Percentiles rank a stretch among this genome's conserved stretches.
Conservation (phyloP, 1,140 invertebrate species). For the Meloidogyne chitwoodi region DNA sequence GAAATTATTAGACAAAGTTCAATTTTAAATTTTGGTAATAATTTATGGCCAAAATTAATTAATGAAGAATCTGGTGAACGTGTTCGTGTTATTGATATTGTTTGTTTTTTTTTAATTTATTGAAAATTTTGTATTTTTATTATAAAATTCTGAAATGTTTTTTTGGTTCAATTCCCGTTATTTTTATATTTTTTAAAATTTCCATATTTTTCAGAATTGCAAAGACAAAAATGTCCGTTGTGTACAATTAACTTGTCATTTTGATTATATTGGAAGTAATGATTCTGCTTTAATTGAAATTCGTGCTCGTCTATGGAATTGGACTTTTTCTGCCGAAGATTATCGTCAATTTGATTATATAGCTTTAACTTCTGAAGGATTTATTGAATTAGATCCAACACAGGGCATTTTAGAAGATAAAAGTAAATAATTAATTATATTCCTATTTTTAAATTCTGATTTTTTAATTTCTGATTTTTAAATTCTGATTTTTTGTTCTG, state of each 20-base stretch:
- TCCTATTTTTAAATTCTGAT: not conserved
- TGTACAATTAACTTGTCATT: slow-evolving; percentile 36
- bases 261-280: slow-evolving; percentile 44
- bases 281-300: slow-evolving; percentile 45
- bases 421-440: not conserved
- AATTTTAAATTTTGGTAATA: slow-evolving; percentile 38
- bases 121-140: not conserved
- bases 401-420: slow-evolving; percentile 48
- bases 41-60: slow-evolving; percentile 37
- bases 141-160: too few relatives aligned
- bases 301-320: slow-evolving; percentile 40
- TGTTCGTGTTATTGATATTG: slow-evolving; percentile 40
- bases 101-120: slow-evolving; percentile 15
- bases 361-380: slow-evolving; percentile 43
- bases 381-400: slow-evolving; percentile 45
- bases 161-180: not conserved
- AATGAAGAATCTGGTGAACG: slow-evolving; percentile 33
- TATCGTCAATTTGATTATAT: slow-evolving; percentile 44
- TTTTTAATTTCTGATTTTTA: not conserved
- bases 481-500: too few relatives aligned
- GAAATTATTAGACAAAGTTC: not conserved
- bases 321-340: slow-evolving; percentile 45
- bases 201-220: slow-evolving; percentile 28
- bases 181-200: not conserved
- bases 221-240: slow-evolving; percentile 36